Percentiles rank a stretch among this genome's conserved stretches.
phyloP scores from a whole-genome alignment of 2,113 vertebrate genomes.

The Stigmatopora nigra region DNA sequence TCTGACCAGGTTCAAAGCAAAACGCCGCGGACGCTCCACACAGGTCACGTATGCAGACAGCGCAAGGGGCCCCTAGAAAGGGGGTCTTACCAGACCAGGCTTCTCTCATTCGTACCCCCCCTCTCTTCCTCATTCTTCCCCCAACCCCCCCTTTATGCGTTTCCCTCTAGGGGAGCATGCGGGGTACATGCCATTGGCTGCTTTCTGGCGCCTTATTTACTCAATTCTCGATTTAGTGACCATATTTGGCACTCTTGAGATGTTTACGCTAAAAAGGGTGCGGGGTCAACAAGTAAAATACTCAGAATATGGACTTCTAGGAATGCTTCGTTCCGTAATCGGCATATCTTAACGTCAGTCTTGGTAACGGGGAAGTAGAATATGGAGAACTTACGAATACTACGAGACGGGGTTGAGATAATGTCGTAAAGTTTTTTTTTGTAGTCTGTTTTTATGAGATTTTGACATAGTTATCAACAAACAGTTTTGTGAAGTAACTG shows the following conservation, averaged over 20 bases:
- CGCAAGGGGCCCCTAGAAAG: constrained; percentile 44
- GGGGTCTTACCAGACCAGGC: constrained; percentile 43
- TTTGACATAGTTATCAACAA: constrained; percentile 38
- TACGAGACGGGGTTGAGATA: constrained; percentile 16
- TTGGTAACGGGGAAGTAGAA: constrained; percentile 19
- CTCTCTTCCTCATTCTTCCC: constrained; percentile 18
- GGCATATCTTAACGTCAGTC: constrained; percentile 29
- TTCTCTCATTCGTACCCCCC: constrained; percentile 25
- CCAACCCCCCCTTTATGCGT: constrained; percentile 9
- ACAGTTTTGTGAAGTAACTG: constrained; percentile 45
- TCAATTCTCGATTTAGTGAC: constrained; percentile 54
- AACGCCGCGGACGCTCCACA: constrained; percentile 40
- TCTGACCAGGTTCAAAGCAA: constrained; percentile 42
- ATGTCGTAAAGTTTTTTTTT: constrained; percentile 14
- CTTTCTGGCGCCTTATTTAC: constrained; percentile 38
- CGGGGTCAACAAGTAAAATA: constrained; percentile 41
- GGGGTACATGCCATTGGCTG: constrained; percentile 45
- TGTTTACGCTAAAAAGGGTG: constrained; percentile 31
- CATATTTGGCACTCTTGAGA: constrained; percentile 54
- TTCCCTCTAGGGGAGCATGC: constrained; percentile 23
- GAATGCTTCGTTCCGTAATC: constrained; percentile 44
- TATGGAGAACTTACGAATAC: constrained; percentile 23
- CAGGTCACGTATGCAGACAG: constrained; percentile 56
- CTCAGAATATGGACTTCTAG: constrained; percentile 41
- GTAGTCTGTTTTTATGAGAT: constrained; percentile 11